Conservation (phyloP, 2,797 vertebrate genomes). For the Rhynchotus rufescens region DNA sequence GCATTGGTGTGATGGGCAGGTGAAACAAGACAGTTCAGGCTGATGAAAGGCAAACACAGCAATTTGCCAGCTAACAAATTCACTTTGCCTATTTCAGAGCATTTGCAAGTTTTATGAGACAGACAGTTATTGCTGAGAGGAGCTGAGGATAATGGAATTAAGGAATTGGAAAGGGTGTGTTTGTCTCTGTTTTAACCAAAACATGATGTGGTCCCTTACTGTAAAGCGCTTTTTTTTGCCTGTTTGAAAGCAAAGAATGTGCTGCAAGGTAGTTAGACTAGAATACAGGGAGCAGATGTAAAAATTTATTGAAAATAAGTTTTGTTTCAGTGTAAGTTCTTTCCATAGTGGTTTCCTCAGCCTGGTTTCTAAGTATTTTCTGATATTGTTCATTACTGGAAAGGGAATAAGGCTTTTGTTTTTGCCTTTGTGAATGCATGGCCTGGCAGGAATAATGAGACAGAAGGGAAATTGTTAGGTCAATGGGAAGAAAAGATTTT, state of each 20-base stretch:
- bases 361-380: background rate
- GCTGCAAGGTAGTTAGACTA: background rate
- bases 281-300: background rate
- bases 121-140: conserved; percentile 53
- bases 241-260: background rate
- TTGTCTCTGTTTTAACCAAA: conserved; percentile 48
- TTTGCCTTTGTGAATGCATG: background rate
- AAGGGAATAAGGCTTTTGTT: background rate
- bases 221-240: background rate
- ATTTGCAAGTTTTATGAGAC: conserved; percentile 52
- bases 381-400: background rate
- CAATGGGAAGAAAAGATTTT: background rate
- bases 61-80: conserved; percentile 49
- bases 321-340: background rate
- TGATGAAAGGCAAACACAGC: conserved; percentile 58
- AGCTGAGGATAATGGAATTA: conserved; percentile 55
- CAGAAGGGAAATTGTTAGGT: background rate
- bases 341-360: background rate
- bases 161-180: conserved; percentile 39
- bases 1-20: conserved; percentile 36
- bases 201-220: background rate
- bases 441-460: background rate
- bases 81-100: conserved; percentile 53
- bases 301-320: background rate
- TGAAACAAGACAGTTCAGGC: conserved; percentile 57